phyloP scores from a whole-genome alignment of 2,888 invertebrate genomes.

The Drosophila neotestacea region DNA sequence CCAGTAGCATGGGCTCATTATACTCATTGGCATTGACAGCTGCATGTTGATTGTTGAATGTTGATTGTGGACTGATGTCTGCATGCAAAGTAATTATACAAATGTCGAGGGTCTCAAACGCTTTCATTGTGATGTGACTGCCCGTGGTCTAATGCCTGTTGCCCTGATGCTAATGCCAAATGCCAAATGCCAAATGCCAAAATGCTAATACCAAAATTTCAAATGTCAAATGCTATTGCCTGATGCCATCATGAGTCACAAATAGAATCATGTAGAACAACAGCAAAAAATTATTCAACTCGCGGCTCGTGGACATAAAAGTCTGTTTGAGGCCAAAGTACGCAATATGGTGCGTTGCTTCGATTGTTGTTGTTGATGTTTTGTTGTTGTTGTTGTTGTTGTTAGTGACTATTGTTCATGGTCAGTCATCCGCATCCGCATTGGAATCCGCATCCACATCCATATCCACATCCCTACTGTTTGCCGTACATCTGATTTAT shows the following conservation, averaged over 20 bases:
- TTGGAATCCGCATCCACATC: constrained; percentile 31
- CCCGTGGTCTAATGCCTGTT: constrained; percentile 2
- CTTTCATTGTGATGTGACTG: too few relatives aligned
- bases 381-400: constrained; percentile 1
- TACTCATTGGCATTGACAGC: constrained; percentile 41
- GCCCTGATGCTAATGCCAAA: constrained; percentile 27
- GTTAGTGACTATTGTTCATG: constrained; percentile 10
- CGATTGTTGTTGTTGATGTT: constrained; percentile 1
- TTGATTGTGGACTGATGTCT: constrained; percentile 22
- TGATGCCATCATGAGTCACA: constrained; percentile 37
- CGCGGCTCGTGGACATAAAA: constrained; percentile 56
- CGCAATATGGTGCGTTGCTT: constrained; percentile 45
- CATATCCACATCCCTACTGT: constrained; percentile 35
- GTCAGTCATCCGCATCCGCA: constrained; percentile 27
- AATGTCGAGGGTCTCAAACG: constrained; percentile 18
- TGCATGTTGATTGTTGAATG: constrained; percentile 29
- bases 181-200: constrained; percentile 14
- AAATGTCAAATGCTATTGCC: constrained; percentile 34
- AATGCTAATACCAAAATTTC: constrained; percentile 20
- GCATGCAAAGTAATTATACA: constrained; percentile 49
- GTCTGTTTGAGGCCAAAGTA: constrained; percentile 38
- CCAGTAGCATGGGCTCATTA: constrained; percentile 36
- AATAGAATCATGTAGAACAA: constrained; percentile 44
- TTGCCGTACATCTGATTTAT: constrained; percentile 68
- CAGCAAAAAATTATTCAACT: constrained; percentile 61